Evolutionary conservation across 2,113 vertebrate genomes (phyloP).

Genomic region (Xenotilapia caudafasciata): DNA sequence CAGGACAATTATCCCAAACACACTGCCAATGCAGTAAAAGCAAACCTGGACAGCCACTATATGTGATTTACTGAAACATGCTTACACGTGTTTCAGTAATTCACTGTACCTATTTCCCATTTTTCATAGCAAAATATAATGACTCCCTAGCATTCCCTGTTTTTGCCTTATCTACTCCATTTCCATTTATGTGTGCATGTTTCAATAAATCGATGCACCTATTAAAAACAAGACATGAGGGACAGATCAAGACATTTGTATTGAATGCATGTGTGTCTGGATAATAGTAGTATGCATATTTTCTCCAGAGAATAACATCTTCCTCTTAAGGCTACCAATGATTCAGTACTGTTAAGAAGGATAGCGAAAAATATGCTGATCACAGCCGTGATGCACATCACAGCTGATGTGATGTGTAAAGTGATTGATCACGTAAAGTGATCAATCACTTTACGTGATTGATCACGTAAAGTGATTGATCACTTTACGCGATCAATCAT

Average conservation of each 20-base stretch:
- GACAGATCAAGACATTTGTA: not conserved
- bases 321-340: not conserved
- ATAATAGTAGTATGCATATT: not conserved
- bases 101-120: not conserved
- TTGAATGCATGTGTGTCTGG: not conserved
- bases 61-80: not conserved
- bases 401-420: too few species aligned
- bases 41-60: not conserved
- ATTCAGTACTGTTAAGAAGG: not conserved
- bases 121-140: not conserved
- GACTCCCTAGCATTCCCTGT: not conserved
- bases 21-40: not conserved
- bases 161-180: not conserved
- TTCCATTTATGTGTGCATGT: not conserved
- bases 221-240: not conserved
- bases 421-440: too few species aligned
- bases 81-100: not conserved
- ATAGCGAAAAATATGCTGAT: not conserved
- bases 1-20: not conserved
- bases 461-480: not conserved
- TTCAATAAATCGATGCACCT: not conserved
- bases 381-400: not conserved
- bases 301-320: not conserved
- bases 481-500: not conserved
- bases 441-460: not conserved